Evolutionary conservation across 2,797 vertebrate species (phyloP), one percentile per base, ranked within the genome.

Genomic region (Sebastiscus tertius): DNA sequence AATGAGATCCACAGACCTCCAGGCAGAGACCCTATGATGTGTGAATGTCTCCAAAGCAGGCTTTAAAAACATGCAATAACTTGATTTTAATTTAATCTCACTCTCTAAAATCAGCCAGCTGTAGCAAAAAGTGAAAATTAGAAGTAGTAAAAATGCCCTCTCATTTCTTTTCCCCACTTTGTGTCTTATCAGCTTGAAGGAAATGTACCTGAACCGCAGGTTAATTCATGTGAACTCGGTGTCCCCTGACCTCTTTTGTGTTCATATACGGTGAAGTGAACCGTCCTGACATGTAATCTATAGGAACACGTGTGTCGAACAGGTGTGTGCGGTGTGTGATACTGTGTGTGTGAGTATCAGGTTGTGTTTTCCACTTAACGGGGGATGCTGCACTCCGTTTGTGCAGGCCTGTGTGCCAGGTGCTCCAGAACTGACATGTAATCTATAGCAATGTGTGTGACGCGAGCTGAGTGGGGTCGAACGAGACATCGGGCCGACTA

Each of bases 391-490:
- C 29, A 54, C 42, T 56, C 29, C 18, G 52, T 72, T 39, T 49
- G 39, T 22, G 27, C 55, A 24, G 56, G 33, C 8, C 46, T 78
- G 34, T 7, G 12, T 60, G 36, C 4, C 4, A 11, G 36, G 54
- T 3, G 8, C 22, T 22, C 11, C 22, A 4, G 18, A 1, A 2
- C 69, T 83, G 87, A 80, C 84, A 73, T 79, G 83, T 84, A 75
- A 85, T 92, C 83, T 81, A 79, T 66, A 65, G 54, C 26, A 72
- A 79, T 24, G 77, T 49, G 42, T 81, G 82, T 75, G 85, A 72
- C 77, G 2, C 55, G 77, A 67, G 66, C 52, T 16, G 58, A 29
- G 26, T 1, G 24, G 46, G 14, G 24, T 20, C n/a, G 36, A 22
- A 13, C 4, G 3, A 42, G 33, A 77, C 69, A 34, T 56, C 11